phyloP scores from a whole-genome alignment of 2,888 invertebrate genomes.

The Caenorhabditis sp. region DNA sequence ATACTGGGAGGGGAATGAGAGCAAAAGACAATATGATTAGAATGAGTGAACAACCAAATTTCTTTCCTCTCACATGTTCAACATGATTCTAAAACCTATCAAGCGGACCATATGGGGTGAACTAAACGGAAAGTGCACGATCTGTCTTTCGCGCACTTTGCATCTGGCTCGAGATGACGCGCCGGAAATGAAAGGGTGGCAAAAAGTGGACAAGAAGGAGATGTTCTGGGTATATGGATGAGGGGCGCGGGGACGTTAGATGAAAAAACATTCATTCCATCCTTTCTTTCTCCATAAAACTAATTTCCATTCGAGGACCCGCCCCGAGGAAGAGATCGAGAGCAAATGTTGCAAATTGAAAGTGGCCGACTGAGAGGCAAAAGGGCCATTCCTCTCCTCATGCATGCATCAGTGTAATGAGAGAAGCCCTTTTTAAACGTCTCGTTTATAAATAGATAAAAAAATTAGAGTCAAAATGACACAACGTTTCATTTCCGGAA shows the following conservation, averaged over 20 bases:
- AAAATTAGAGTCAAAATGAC: conserved; percentile 8
- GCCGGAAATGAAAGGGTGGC: conserved; percentile 37
- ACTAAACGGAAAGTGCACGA: conserved; percentile 28
- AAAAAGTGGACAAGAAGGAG: conserved; percentile 1
- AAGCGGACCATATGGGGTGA: too few species aligned
- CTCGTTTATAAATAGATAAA: conserved; percentile 44
- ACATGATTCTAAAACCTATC: not conserved
- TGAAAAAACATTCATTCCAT: conserved; percentile 46
- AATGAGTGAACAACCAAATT: not conserved
- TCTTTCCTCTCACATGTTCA: not conserved
- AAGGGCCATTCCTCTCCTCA: conserved; percentile 23
- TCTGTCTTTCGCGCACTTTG: not conserved
- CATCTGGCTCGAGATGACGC: conserved; percentile 25
- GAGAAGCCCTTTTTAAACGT: conserved; percentile 21
- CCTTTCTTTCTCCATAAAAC: conserved; percentile 47
- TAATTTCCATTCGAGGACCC: conserved; percentile 54
- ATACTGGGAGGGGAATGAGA: too few species aligned
- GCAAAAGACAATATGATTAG: not conserved
- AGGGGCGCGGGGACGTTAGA: conserved; percentile 10
- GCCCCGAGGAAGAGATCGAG: conserved; percentile 36
- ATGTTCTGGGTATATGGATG: conserved; percentile 27
- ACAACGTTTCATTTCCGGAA: conserved; percentile 9
- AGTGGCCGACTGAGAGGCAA: conserved; percentile 39
- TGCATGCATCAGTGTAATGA: conserved; percentile 49
- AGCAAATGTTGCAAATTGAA: conserved; percentile 59